Evolutionary conservation across 1,140 invertebrate genomes (phyloP).

Genomic region (Drosophila mojavensis): DNA sequence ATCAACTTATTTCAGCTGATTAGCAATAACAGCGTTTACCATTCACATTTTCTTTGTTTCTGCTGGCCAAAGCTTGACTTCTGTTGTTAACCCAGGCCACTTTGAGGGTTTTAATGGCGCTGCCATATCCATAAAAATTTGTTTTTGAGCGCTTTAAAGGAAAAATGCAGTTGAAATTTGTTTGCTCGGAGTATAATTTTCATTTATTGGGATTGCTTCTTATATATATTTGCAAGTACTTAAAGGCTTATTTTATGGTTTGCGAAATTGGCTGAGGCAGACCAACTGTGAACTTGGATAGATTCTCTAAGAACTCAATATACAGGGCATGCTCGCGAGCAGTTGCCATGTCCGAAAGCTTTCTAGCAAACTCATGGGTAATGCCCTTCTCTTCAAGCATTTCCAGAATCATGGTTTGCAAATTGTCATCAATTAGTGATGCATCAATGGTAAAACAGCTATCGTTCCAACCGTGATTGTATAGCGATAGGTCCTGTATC

Average conservation of each 20-base stretch:
- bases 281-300: conserved; percentile 34
- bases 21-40: too few species aligned
- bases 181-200: neutral
- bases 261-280: conserved; percentile 16
- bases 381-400: conserved; percentile 42
- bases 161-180: neutral
- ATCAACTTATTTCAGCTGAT: too few species aligned
- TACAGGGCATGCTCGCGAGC: conserved; percentile 33
- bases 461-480: conserved; percentile 25
- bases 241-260: neutral
- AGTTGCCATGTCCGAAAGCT: conserved; percentile 50
- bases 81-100: too few species aligned
- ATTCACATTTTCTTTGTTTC: too few species aligned
- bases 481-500: conserved; percentile 35
- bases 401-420: conserved; percentile 20
- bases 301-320: conserved; percentile 36
- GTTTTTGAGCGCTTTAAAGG: neutral
- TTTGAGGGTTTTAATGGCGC: too few species aligned
- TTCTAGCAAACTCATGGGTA: conserved; percentile 36
- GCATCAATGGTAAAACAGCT: conserved; percentile 33
- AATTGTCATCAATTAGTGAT: conserved; percentile 23
- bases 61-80: too few species aligned
- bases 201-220: neutral
- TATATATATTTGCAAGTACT: conserved; percentile 1
- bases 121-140: neutral